Evolutionary conservation across 2,797 vertebrate genomes (phyloP).

Genomic region (Oceanodroma leucorhoa): DNA sequence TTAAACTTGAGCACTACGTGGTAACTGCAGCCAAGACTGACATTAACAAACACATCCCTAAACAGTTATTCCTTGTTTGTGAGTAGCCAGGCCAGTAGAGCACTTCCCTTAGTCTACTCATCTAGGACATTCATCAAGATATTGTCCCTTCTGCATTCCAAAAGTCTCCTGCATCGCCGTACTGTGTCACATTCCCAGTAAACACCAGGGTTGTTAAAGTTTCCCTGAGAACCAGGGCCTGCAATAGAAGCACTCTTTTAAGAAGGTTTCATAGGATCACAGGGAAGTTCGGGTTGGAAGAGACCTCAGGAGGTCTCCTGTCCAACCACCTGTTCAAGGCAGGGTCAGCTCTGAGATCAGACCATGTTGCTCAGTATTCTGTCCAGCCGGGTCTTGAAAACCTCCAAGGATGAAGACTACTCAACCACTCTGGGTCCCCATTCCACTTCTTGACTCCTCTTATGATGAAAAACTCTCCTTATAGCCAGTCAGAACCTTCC

Average conservation of each 20-base stretch:
- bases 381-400: neutral
- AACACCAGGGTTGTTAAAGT: neutral
- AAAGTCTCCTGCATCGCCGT: neutral
- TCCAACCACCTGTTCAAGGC: neutral
- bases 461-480: neutral
- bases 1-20: neutral
- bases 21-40: neutral
- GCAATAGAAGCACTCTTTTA: neutral
- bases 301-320: neutral
- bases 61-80: neutral
- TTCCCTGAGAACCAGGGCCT: neutral
- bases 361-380: neutral
- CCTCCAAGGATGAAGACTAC: neutral
- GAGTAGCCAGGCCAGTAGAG: neutral
- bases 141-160: neutral
- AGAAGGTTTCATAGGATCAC: neutral
- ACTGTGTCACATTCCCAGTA: neutral
- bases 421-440: neutral
- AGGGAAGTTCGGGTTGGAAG: neutral
- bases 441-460: neutral
- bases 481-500: neutral
- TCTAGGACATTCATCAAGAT: neutral
- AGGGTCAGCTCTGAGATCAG: neutral
- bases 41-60: neutral
- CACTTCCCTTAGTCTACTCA: neutral